Evolutionary conservation across 2,113 vertebrate species (phyloP), one percentile per base, ranked within the genome.

Genomic region (Microcebus lehilahytsara): DNA sequence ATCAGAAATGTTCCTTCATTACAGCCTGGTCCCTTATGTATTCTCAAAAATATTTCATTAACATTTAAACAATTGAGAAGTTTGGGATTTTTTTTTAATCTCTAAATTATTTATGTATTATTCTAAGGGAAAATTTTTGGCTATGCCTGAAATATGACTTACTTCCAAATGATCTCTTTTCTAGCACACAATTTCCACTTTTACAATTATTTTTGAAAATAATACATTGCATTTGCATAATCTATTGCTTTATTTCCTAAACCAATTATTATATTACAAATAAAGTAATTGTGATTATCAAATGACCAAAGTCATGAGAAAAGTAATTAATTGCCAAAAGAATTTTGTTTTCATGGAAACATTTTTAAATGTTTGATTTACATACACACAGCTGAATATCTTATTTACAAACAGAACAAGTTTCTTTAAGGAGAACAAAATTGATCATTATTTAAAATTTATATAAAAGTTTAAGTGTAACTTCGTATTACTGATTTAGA

Each of bases 261-360:
- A 90, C 12, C 64, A 74, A 94, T 53, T 60, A 56, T 46, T 95
- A 40, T 51, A 97, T 85, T 37, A 89, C 2, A 89, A 69, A 92
- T 96, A 94, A 79, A 81, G 72, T 5, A 89, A 86, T 4, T 88
- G 20, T 75, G 91, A 86, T 93, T 89, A 97, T 81, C 86, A 88
- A 95, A 96, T 95, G 62, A 96, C 74, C 53, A 97, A 95, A 78
- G 58, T 5, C 14, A 92, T 11, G 3, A 96, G 53, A 72, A 85
- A 96, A 93, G 13, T 51, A 19, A 95, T 95, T n/a, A 40, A 97
- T 23, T 90, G 23, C 51, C 95, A 96, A 89, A 97, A 97, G 42
- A 75, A 40, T 72, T 79, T 58, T 34, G 8, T 80, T 93, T 96
- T 60, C 37, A 67, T 86, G 34, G 46, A 94, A 97, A 96, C 8